A percentile compares a stretch with the other conserved stretches of the same genome.
phyloP scores from a whole-genome alignment of 2,797 vertebrate genomes.

The Rhinella marina region DNA sequence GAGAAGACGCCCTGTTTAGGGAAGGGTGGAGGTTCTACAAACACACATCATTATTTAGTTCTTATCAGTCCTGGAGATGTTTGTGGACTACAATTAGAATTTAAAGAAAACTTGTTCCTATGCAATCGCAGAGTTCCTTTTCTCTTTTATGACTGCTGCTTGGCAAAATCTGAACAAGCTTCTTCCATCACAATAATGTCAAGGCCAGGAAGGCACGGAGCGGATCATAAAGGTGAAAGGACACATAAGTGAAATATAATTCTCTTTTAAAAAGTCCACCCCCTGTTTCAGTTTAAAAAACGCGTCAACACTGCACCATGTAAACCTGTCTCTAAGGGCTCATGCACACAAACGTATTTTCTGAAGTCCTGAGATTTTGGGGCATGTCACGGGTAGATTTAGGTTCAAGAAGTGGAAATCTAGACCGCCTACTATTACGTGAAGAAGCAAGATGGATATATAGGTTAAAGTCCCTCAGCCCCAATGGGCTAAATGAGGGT shows the following conservation, averaged over 20 bases:
- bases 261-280: neutral
- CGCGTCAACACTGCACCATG: neutral
- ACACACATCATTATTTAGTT: slow-evolving; percentile 40
- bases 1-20: slow-evolving; percentile 59
- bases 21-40: slow-evolving; percentile 49
- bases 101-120: neutral
- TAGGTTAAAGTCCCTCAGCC: no score
- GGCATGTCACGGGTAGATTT: no score
- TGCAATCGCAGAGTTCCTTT: neutral
- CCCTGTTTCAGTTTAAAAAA: neutral
- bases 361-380: no score
- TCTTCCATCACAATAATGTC: neutral
- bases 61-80: slow-evolving; percentile 6
- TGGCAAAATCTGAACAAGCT: no score
- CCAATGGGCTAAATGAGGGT: no score
- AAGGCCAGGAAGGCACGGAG: neutral
- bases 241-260: neutral
- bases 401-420: no score
- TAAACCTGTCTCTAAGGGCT: no score
- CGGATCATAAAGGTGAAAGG: neutral
- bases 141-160: neutral
- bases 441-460: no score
- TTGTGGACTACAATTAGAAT: slow-evolving; percentile 8
- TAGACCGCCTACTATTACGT: no score
- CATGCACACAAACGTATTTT: no score